Conservation (phyloP, 2,113 vertebrate species). For the Argyrosomus japonicus region DNA sequence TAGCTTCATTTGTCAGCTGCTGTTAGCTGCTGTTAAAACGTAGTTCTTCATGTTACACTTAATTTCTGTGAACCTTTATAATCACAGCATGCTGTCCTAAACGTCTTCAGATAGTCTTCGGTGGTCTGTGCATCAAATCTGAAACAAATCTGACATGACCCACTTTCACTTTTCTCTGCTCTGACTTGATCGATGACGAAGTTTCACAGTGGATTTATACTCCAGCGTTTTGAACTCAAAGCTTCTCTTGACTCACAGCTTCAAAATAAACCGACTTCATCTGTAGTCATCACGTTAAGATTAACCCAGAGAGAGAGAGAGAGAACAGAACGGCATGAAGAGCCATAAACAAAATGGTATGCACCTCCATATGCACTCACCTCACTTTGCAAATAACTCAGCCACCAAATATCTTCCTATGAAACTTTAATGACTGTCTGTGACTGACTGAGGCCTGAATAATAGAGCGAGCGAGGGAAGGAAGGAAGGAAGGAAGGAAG, state of each 20-base stretch:
- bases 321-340: constrained; percentile 10
- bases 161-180: constrained; percentile 39
- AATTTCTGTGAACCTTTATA: background rate
- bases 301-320: background rate
- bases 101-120: constrained; percentile 33
- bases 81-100: constrained; percentile 14
- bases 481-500: constrained; percentile 17
- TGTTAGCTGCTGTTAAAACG: no score
- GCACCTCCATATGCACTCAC: constrained; percentile 66
- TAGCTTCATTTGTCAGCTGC: no score
- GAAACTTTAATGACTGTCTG: constrained; percentile 85
- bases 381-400: constrained; percentile 76
- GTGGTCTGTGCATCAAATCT: constrained; percentile 40
- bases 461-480: constrained; percentile 65
- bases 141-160: constrained; percentile 65
- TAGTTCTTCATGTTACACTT: no score
- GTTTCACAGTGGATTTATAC: constrained; percentile 17
- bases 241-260: background rate
- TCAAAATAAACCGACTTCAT: no score
- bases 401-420: constrained; percentile 78
- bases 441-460: constrained; percentile 82
- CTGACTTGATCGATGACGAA: constrained; percentile 37
- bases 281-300: background rate
- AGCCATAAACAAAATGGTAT: constrained; percentile 56
- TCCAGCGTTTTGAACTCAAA: no score